phyloP scores from a whole-genome alignment of 2,797 vertebrate species.

The Characodon lateralis region DNA sequence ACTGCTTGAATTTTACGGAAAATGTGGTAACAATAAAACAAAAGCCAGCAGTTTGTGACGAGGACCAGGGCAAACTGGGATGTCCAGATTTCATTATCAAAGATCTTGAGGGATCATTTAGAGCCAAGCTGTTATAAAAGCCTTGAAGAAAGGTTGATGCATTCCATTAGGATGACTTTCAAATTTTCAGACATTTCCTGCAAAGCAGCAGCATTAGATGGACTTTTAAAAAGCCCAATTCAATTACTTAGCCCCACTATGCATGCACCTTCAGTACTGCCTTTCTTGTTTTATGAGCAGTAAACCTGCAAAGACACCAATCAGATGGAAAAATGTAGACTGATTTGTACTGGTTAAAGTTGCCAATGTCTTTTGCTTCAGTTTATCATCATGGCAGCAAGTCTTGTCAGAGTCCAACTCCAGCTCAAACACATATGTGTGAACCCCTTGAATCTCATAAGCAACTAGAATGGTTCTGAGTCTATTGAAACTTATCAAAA shows the following conservation, averaged over 20 bases:
- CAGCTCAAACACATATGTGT: neutral
- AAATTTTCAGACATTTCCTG: neutral
- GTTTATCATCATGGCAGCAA: neutral
- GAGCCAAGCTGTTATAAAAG: slow-evolving; percentile 3
- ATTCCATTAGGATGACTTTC: slow-evolving; percentile 1
- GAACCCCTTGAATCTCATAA: neutral
- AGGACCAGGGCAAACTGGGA: neutral
- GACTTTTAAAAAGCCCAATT: neutral
- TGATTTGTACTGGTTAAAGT: neutral
- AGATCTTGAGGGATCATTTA: neutral
- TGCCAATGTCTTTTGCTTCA: neutral
- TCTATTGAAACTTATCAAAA: neutral
- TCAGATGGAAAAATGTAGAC: neutral
- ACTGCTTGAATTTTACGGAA: too few relatives aligned
- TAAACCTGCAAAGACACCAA: neutral
- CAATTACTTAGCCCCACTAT: neutral
- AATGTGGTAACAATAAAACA: neutral
- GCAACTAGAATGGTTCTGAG: neutral
- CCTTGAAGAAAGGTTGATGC: neutral
- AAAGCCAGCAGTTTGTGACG: neutral
- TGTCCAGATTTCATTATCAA: neutral
- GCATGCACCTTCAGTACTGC: neutral
- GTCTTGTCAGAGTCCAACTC: neutral
- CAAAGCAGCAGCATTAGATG: neutral
- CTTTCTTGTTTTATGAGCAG: neutral